A percentile compares a stretch with the other conserved stretches of the same genome.
Evolutionary conservation across 2,113 vertebrate species (phyloP).

Genomic region (Nannospalax galili): DNA sequence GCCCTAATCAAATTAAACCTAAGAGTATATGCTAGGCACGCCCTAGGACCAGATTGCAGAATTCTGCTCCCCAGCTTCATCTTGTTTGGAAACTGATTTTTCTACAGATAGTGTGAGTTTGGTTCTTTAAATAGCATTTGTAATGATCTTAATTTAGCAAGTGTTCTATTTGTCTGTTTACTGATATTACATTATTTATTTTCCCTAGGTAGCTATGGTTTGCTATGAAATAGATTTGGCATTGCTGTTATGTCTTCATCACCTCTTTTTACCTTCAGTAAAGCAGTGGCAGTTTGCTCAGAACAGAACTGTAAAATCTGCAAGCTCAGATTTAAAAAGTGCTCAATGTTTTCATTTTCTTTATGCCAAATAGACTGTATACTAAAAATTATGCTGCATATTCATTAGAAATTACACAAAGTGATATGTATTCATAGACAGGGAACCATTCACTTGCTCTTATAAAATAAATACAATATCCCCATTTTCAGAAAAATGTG

Average conservation of each 20-base stretch:
- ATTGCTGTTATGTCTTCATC: not conserved
- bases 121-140: slow-evolving; percentile 47
- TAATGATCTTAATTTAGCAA: slow-evolving; percentile 57
- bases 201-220: not conserved
- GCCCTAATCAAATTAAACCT: slow-evolving; percentile 52
- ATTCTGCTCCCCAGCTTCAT: slow-evolving; percentile 27
- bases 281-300: not conserved
- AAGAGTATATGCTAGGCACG: not conserved
- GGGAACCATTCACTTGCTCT: not conserved
- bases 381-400: not conserved
- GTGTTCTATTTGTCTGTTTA: not conserved
- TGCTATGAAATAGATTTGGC: not conserved
- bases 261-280: not conserved
- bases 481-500: not conserved
- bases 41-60: not conserved
- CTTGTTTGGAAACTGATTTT: slow-evolving; percentile 12
- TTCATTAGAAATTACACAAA: not conserved
- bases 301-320: not conserved
- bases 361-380: not conserved
- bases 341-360: too few species aligned
- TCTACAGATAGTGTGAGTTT: rapidly evolving
- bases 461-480: not conserved
- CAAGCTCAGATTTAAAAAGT: not conserved
- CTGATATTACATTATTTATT: not conserved
- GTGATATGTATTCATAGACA: not conserved